phyloP scores from a whole-genome alignment of 1,140 invertebrate species.

The Drosophila aff. region DNA sequence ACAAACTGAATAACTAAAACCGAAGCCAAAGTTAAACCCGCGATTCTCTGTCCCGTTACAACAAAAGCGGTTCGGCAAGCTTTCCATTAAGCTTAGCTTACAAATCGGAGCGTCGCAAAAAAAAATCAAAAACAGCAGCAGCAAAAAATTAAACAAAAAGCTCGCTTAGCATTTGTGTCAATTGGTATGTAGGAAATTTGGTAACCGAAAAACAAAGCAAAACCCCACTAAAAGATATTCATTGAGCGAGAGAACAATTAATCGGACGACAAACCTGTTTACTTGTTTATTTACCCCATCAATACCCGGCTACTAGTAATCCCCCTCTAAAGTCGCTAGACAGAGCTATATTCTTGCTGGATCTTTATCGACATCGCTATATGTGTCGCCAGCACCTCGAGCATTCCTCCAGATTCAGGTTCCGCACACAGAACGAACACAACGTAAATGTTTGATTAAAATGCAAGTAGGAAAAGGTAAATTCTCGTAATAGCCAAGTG shows the following conservation, averaged over 20 bases:
- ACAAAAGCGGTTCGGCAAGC: conserved; percentile 32
- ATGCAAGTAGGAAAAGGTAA: conserved; percentile 29
- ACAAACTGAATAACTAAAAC: conserved; percentile 78
- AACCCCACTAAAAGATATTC: conserved; percentile 23
- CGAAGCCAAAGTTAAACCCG: conserved; percentile 31
- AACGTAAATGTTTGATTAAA: conserved; percentile 18
- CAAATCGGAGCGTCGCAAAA: conserved; percentile 16
- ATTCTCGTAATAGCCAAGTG: conserved; percentile 13
- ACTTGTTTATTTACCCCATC: conserved; percentile 17
- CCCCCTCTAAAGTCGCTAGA: conserved; percentile 3
- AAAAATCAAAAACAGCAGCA: neutral
- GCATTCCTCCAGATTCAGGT: conserved; percentile 39
- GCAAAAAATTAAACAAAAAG: conserved; percentile 25
- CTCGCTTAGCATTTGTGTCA: conserved; percentile 37
- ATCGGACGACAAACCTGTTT: conserved; percentile 40
- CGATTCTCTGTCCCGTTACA: conserved; percentile 48
- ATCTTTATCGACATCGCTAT: conserved; percentile 6
- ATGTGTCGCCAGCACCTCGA: conserved; percentile 7
- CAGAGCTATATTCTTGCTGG: conserved; percentile 11
- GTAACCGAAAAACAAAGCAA: conserved; percentile 37
- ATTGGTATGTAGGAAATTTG: conserved; percentile 36
- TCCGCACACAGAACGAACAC: conserved; percentile 5
- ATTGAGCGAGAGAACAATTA: conserved; percentile 42
- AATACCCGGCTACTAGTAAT: conserved; percentile 22
- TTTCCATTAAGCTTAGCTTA: conserved; percentile 40